Percentiles rank a stretch among this genome's conserved stretches.
Conservation (phyloP, 2,888 invertebrate species). For the Rapana venosa region DNA sequence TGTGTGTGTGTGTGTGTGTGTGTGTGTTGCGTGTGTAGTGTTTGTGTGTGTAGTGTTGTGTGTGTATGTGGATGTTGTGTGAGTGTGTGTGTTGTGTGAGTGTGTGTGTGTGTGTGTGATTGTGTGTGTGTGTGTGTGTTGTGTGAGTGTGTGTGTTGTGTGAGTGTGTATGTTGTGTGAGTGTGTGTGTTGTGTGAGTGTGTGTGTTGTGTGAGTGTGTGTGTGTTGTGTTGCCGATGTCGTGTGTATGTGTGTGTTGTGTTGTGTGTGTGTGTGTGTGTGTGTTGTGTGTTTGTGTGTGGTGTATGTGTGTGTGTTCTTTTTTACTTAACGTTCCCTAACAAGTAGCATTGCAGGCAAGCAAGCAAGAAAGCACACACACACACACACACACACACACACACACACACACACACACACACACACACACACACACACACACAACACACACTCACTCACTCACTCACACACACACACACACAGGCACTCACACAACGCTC, state of each 20-base stretch:
- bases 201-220: too few relatives aligned
- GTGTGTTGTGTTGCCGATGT: too few relatives aligned
- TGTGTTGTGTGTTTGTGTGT: too few relatives aligned
- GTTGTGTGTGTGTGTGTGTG: too few relatives aligned
- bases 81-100: background rate
- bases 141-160: background rate
- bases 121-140: constrained; percentile 10
- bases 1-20: background rate
- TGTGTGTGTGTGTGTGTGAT: background rate
- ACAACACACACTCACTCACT: background rate
- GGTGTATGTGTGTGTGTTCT: too few relatives aligned
- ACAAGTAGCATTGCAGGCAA: too few relatives aligned
- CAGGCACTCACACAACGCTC: background rate
- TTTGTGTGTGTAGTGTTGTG: background rate
- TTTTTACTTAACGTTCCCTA: too few relatives aligned
- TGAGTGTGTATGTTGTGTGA: background rate
- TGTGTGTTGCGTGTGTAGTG: background rate
- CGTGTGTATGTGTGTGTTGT: too few relatives aligned
- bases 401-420: background rate
- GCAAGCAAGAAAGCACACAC: too few relatives aligned
- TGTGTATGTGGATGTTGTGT: background rate
- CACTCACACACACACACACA: background rate
- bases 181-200: background rate
- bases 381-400: too few relatives aligned
- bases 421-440: background rate